phyloP scores from a whole-genome alignment of 2,888 invertebrate species.

The Lasioglossum zephyrum region DNA sequence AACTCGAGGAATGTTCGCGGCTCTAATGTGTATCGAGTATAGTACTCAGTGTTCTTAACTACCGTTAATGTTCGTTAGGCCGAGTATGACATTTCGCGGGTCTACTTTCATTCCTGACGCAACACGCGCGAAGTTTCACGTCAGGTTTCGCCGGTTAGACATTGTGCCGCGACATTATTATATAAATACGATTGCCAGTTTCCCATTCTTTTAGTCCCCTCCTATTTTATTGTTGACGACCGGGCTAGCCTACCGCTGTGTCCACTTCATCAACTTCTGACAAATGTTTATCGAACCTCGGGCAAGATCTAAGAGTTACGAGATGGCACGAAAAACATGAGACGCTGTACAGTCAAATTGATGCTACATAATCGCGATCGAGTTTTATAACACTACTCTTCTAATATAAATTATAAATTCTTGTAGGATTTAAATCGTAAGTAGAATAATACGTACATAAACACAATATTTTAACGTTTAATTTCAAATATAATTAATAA shows the following conservation, averaged over 20 bases:
- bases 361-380: background rate
- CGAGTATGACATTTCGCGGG: constrained; percentile 49
- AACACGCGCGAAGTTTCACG: constrained; percentile 48
- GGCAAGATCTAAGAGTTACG: background rate
- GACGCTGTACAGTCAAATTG: background rate
- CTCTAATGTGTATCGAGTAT: background rate
- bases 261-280: background rate
- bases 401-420: background rate
- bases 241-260: background rate
- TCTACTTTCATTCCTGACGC: constrained; percentile 59
- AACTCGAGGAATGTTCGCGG: background rate
- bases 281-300: background rate
- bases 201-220: background rate
- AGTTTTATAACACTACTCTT: background rate
- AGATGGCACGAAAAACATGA: background rate
- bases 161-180: constrained; percentile 15
- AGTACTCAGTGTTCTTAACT: constrained; percentile 22
- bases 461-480: no score
- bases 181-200: constrained; percentile 17
- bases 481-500: no score
- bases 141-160: constrained; percentile 34
- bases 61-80: constrained; percentile 42
- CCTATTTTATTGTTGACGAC: background rate
- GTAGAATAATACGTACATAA: no score
- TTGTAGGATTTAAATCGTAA: no score